Conservation (phyloP, 2,888 invertebrate species). For the Tuta absoluta region DNA sequence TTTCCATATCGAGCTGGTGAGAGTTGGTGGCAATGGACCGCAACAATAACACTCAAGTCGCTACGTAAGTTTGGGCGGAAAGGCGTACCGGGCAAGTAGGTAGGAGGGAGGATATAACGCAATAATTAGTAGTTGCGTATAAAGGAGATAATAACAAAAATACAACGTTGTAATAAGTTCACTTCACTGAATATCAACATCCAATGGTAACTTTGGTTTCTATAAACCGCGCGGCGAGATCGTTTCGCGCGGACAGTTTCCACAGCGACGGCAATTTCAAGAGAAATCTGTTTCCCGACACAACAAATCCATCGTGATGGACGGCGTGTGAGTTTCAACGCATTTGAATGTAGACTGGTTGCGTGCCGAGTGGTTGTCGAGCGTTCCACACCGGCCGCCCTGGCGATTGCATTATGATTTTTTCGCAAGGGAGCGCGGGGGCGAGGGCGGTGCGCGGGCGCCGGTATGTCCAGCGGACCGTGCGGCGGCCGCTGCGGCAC, state of each 20-base stretch:
- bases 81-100: not conserved
- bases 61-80: not conserved
- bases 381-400: constrained; percentile 79
- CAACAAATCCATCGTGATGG: constrained; percentile 76
- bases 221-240: constrained; percentile 44
- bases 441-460: constrained; percentile 60
- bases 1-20: constrained; percentile 33
- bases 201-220: constrained; percentile 69
- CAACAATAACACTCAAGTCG: constrained; percentile 17
- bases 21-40: constrained; percentile 29
- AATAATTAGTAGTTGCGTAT: not conserved
- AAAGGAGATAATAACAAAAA: constrained; percentile 24
- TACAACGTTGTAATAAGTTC: constrained; percentile 54
- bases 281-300: constrained; percentile 75
- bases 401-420: constrained; percentile 80
- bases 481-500: constrained; percentile 71
- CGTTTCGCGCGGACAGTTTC: constrained; percentile 54
- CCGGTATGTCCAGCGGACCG: constrained; percentile 70
- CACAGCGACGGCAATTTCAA: constrained; percentile 61
- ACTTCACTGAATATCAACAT: constrained; percentile 72
- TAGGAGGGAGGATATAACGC: constrained; percentile 1
- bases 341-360: constrained; percentile 79
- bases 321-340: constrained; percentile 79
- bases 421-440: constrained; percentile 79
- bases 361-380: constrained; percentile 71